A percentile compares a stretch with the other conserved stretches of the same genome.
Evolutionary conservation across 2,797 vertebrate species (phyloP).

Genomic region (Mus minutoides): DNA sequence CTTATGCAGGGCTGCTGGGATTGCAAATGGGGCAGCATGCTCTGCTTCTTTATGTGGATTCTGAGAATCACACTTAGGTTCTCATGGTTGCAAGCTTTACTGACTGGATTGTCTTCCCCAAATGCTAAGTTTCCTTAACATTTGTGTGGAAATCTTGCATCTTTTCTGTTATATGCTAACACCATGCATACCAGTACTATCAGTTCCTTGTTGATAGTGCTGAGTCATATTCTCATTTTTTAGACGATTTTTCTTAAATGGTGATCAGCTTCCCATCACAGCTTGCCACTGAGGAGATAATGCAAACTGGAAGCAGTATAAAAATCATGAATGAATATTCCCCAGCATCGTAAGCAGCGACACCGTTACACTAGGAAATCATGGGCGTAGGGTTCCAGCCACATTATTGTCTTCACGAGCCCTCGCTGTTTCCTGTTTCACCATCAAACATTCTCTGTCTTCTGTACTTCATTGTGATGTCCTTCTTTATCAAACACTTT

Average conservation of each 20-base stretch:
- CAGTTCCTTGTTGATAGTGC: not conserved
- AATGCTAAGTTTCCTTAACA: not conserved
- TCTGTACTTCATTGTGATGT: not conserved
- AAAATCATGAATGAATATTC: not conserved
- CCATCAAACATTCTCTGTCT: not conserved
- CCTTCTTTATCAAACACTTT: not conserved
- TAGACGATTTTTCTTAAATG: not conserved
- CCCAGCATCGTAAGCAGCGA: not conserved
- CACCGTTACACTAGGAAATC: not conserved
- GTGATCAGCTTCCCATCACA: not conserved
- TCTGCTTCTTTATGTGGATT: not conserved
- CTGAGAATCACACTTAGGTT: not conserved
- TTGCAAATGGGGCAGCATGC: not conserved
- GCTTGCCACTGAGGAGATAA: not conserved
- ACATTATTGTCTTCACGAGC: not conserved
- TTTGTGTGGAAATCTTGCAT: not conserved
- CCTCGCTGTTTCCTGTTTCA: not conserved
- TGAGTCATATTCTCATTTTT: slow-evolving; percentile 10
- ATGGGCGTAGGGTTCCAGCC: not conserved
- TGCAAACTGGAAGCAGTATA: slow-evolving; percentile 13
- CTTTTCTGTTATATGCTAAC: not conserved
- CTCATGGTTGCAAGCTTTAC: not conserved
- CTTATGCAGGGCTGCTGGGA: not conserved
- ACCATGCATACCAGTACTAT: not conserved
- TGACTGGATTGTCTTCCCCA: not conserved